Conservation (phyloP, 2,888 invertebrate species). For the Nycteola revayana region DNA sequence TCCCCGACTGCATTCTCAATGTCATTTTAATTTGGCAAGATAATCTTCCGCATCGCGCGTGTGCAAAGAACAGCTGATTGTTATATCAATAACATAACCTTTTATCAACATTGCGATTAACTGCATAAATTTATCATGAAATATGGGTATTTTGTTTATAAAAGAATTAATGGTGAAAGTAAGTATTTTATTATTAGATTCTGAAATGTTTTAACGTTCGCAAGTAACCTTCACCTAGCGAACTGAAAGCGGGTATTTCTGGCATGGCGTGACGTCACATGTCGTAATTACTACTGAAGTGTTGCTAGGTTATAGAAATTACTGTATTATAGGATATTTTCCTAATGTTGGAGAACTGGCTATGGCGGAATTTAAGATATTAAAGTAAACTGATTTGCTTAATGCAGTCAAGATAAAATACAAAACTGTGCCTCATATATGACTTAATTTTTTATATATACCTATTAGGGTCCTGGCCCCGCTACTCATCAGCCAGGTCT, state of each 20-base stretch:
- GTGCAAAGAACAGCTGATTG: slow-evolving; percentile 57
- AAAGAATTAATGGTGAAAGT: slow-evolving; percentile 3
- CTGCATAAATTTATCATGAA: no score
- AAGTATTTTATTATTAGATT: slow-evolving; percentile 5
- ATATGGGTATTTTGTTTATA: no score
- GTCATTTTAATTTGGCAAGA: slow-evolving; percentile 47
- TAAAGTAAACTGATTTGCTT: no score
- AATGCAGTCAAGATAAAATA: no score
- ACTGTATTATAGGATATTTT: slow-evolving; percentile 7
- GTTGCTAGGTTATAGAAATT: slow-evolving; percentile 44
- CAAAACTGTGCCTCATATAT: no score
- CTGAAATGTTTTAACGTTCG: slow-evolving; percentile 15
- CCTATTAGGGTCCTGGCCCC: no score
- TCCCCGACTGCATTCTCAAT: slow-evolving; percentile 35
- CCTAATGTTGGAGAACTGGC: no score
- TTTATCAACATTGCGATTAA: no score
- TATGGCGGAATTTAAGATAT: no score
- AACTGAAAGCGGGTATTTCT: slow-evolving; percentile 73
- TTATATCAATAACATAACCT: slow-evolving; percentile 48
- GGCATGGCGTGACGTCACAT: slow-evolving; percentile 73
- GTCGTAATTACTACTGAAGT: slow-evolving; percentile 54
- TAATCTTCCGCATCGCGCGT: slow-evolving; percentile 49
- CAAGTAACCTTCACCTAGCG: slow-evolving; percentile 72
- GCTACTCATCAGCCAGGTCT: no score
- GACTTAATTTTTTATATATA: no score